Evolutionary conservation across 2,797 vertebrate genomes (phyloP).

Genomic region (Alosa sapidissima): DNA sequence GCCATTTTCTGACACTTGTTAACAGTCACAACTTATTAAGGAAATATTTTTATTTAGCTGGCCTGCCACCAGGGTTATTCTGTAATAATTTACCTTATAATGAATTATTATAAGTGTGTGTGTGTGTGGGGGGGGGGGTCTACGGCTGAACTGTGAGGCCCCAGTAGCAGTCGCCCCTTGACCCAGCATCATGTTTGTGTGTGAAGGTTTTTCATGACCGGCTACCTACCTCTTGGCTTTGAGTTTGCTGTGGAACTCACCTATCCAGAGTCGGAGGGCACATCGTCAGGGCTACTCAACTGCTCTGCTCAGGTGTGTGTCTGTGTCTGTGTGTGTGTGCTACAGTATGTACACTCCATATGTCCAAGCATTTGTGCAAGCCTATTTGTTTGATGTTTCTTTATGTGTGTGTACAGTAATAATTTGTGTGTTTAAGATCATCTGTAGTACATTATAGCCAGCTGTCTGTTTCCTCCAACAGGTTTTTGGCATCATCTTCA

Average conservation of each 20-base stretch:
- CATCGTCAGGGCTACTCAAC: slow-evolving; percentile 93
- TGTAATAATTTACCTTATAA: not conserved
- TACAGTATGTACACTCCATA: not conserved
- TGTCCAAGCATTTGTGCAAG: not conserved
- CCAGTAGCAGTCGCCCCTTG: not conserved
- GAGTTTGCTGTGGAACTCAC: slow-evolving; percentile 96
- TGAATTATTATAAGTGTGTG: not conserved
- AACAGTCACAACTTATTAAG: not conserved
- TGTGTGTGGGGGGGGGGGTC: not conserved
- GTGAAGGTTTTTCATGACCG: slow-evolving; percentile 94
- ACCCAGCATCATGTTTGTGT: slow-evolving; percentile 29
- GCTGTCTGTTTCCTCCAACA: slow-evolving; percentile 60
- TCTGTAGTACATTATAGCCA: not conserved
- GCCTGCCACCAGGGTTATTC: not conserved
- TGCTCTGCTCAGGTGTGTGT: slow-evolving; percentile 88
- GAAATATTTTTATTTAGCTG: not conserved
- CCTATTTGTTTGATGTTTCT: not conserved
- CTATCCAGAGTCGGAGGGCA: slow-evolving; percentile 93
- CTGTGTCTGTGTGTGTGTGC: not conserved
- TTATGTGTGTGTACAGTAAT: not conserved
- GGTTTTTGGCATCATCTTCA: slow-evolving; percentile 96
- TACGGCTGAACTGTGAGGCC: not conserved
- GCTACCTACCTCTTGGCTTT: slow-evolving; percentile 93
- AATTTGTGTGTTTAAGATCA: not conserved
- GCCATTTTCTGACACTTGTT: not conserved